Evolutionary conservation across 2,797 vertebrate genomes (phyloP).

Genomic region (Echeneis naucrates): DNA sequence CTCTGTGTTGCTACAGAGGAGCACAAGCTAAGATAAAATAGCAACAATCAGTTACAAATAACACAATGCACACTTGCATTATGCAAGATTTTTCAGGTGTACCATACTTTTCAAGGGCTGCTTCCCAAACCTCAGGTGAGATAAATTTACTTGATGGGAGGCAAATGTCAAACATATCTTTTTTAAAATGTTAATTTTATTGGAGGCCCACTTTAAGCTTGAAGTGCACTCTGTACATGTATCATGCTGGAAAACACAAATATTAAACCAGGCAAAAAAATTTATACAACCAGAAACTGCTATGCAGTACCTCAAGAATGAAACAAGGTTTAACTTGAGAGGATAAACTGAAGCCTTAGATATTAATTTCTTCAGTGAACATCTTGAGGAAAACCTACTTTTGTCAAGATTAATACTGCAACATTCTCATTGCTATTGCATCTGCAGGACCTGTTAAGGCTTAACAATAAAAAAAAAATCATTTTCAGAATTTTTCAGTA

Average conservation of each 20-base stretch:
- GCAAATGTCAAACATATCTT: slow-evolving; percentile 4
- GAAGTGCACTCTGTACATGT: background rate
- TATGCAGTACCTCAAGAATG: no score
- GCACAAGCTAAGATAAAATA: background rate
- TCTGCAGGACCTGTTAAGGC: background rate
- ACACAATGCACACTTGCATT: background rate
- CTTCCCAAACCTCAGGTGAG: background rate
- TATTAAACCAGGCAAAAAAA: no score
- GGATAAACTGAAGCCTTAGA: background rate
- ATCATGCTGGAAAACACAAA: background rate
- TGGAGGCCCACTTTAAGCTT: background rate
- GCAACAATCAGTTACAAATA: background rate
- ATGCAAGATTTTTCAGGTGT: background rate
- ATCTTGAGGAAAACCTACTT: background rate
- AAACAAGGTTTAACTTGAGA: no score
- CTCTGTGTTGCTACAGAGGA: background rate
- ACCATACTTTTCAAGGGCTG: background rate
- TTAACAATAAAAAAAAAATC: no score
- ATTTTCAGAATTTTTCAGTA: background rate
- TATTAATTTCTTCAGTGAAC: background rate
- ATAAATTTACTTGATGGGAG: background rate
- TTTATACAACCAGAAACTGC: no score
- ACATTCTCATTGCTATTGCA: background rate
- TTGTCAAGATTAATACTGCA: background rate
- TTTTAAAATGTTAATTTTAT: background rate